Base-by-base conservation (phyloP, 37 sponge, comb jelly and placozoan genomes). In the Petrosia ficiformis region DNA sequence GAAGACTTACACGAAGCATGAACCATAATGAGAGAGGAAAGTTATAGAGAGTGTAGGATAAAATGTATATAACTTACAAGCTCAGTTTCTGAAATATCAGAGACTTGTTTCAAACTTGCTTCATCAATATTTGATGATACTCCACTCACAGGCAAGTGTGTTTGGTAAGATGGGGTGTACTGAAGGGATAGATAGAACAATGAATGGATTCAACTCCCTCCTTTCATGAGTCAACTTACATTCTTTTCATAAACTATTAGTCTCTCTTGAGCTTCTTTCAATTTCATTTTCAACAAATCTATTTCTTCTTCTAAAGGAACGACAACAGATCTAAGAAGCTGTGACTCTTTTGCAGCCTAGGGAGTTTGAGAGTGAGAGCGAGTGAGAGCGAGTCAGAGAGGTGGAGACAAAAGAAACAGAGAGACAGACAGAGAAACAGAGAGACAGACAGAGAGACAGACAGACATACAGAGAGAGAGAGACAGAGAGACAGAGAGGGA, bases 301-400 rank as follows among this genome's bases (percentile, higher is more conserved):
- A 88, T 82, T 32, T 88, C 88, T 57, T 84, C 75, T 34, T 90
- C 91, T 5, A 85, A 74, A 22, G 91, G 91, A 32, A 90, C 73
- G 2, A 90, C 82, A 10, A 90, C 91, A 3, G 82, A 44, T 22
- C 71, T 68, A 25, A 90, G 82, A 65, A 73, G 19, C 39, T 85
- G 65, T 0, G 86, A 36, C 8, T 90, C 91, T 56, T 73, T 66
- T 8, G 73, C 86, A 38, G 91, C 91, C 90, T 90, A 43, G 10
- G 21, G 57, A 68, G 4, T 36, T 36, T 4, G 69, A 68, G 35
- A 38, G 39, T 14, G 37, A 11, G 10, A 38, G 4, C 29, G 39
- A 6, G 69, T 16, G 24, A 33, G 4, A 68, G 4, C 29, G 37
- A 32, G 37, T 34, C 38, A 38, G n/a, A 10, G 69, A 16, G n/a